These are phyloP conservation scores for Pardosa pseudoannulata DNA, from an alignment of 2,888 invertebrate genomes.

Conservation along the genomic window DNA sequence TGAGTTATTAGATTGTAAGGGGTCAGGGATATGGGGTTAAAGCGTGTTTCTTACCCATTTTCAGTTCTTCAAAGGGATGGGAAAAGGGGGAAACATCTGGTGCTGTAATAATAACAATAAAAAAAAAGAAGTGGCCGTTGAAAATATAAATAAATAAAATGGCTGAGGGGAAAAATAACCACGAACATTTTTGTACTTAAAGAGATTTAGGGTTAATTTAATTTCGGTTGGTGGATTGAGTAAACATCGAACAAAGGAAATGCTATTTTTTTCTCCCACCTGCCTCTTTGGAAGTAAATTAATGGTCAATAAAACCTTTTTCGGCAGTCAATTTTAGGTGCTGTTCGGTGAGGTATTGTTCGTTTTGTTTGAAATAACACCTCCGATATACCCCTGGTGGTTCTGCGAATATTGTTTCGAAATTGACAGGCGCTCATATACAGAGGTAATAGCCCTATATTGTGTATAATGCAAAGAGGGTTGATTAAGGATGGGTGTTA, in stretches of 20 bases:
- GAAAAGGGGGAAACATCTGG: constrained; percentile 5
- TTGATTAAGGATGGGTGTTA: no score
- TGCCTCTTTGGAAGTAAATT: neutral
- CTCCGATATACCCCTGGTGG: no score
- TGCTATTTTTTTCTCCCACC: neutral
- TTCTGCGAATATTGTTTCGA: no score
- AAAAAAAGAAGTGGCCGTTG: neutral
- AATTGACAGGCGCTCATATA: no score
- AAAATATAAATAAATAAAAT: constrained; percentile 6
- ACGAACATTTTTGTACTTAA: neutral
- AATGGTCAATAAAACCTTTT: neutral
- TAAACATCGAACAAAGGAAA: neutral
- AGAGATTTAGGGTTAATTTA: neutral
- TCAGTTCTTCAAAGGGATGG: no score
- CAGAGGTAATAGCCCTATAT: no score
- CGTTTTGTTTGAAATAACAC: neutral
- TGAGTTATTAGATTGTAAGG: constrained; percentile 51
- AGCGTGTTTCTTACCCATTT: constrained; percentile 1
- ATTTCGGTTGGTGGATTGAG: neutral
- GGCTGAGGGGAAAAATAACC: neutral
- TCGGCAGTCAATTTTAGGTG: neutral
- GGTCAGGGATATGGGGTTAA: constrained; percentile 39
- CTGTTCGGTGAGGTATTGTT: neutral
- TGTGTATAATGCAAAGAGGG: no score
- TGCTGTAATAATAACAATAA: neutral